These are phyloP conservation scores for Aythya baeri DNA, from an alignment of 2,113 vertebrate species.

Conservation along the genomic window DNA sequence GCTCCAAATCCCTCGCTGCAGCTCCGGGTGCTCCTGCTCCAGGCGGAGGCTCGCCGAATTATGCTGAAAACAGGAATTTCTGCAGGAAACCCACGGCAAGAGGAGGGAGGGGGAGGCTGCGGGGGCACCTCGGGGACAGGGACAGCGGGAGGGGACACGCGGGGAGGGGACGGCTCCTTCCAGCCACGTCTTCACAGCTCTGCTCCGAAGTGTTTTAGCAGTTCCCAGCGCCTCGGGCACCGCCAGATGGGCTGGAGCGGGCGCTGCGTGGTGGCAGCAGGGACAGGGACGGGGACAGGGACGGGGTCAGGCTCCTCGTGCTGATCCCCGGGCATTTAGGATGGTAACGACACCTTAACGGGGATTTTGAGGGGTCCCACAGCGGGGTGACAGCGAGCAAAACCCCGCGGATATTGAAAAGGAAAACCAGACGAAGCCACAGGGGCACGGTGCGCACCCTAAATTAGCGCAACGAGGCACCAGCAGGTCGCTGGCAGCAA, in stretches of 20 bases:
- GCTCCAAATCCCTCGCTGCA: too few relatives aligned
- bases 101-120: neutral
- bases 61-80: neutral
- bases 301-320: neutral
- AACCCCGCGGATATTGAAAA: neutral
- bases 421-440: neutral
- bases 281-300: too few relatives aligned
- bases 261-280: too few relatives aligned
- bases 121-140: fast-evolving
- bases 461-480: neutral
- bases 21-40: neutral
- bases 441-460: too few relatives aligned
- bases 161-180: neutral
- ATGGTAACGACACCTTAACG: neutral
- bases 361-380: neutral
- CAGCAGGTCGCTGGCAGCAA: neutral
- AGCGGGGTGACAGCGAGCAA: neutral
- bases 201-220: neutral
- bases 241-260: neutral
- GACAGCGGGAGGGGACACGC: neutral
- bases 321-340: neutral
- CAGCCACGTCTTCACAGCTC: neutral
- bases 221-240: neutral
- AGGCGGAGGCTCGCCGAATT: neutral
- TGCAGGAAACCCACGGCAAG: neutral